A percentile compares a stretch with the other conserved stretches of the same genome.
Evolutionary conservation across 1,140 invertebrate species (phyloP).

Genomic region (Ericerus pela): DNA sequence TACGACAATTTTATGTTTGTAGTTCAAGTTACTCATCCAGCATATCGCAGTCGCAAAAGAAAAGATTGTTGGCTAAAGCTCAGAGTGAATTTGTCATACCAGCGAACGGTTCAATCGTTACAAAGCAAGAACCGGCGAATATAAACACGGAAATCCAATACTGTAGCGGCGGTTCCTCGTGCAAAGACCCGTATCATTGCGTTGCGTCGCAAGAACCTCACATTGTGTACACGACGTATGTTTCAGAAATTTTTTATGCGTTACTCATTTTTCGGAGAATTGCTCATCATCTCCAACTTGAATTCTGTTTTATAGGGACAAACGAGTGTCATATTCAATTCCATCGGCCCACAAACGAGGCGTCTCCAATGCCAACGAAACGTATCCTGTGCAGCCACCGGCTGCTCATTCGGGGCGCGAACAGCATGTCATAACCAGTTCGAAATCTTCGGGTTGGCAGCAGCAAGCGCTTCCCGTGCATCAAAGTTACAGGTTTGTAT

Average conservation of each 20-base stretch:
- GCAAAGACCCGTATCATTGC: slow-evolving; percentile 41
- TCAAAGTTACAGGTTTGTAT: slow-evolving; percentile 40
- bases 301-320: slow-evolving; percentile 32
- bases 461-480: slow-evolving; percentile 40
- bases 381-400: slow-evolving; percentile 39
- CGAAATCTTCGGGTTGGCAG: slow-evolving; percentile 32
- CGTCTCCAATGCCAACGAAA: slow-evolving; percentile 17
- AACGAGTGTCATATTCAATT: slow-evolving; percentile 40
- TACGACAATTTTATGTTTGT: not conserved
- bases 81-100: slow-evolving; percentile 33
- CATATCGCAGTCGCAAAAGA: slow-evolving; percentile 63
- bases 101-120: slow-evolving; percentile 34
- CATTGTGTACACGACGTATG: slow-evolving; percentile 35
- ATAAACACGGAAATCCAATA: slow-evolving; percentile 26
- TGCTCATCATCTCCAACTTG: not conserved
- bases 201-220: slow-evolving; percentile 40
- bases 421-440: slow-evolving; percentile 31
- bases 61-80: slow-evolving; percentile 67
- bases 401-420: slow-evolving; percentile 41
- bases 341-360: slow-evolving; percentile 27
- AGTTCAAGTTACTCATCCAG: slow-evolving; percentile 1
- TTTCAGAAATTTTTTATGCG: too few relatives aligned
- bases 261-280: not conserved
- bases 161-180: slow-evolving; percentile 31
- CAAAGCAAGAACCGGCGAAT: slow-evolving; percentile 37